Evolutionary conservation across 1,140 invertebrate genomes (phyloP).

Genomic region (Drosophila ficusphila): DNA sequence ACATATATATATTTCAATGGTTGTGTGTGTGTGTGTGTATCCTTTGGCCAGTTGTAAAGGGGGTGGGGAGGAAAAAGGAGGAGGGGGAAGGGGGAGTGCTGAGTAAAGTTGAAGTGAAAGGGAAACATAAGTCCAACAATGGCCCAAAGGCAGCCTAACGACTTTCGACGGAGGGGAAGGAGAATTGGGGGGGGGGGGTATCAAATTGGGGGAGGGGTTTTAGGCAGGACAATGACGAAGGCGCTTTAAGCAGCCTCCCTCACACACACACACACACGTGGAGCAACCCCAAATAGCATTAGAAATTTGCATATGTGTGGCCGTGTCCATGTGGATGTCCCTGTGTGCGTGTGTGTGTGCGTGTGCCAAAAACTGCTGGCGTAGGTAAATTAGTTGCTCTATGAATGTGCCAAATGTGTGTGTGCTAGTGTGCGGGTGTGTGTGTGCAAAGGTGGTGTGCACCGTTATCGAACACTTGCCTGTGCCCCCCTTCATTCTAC

Average conservation of each 20-base stretch:
- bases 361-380: conserved; percentile 71
- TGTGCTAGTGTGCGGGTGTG: conserved; percentile 25
- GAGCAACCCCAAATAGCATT: conserved; percentile 68
- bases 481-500: neutral
- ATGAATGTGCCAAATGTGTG: conserved; percentile 16
- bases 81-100: neutral
- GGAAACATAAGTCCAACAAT: conserved; percentile 73
- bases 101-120: conserved; percentile 58
- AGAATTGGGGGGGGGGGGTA: too few species aligned
- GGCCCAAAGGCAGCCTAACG: conserved; percentile 69
- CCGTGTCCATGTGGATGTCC: conserved; percentile 23
- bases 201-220: too few species aligned
- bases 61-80: neutral
- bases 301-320: conserved; percentile 73
- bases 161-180: conserved; percentile 21
- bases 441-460: conserved; percentile 43
- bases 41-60: conserved; percentile 11
- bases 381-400: conserved; percentile 76
- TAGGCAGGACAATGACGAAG: conserved; percentile 22
- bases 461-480: conserved; percentile 24
- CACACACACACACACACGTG: conserved; percentile 31
- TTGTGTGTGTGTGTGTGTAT: conserved; percentile 7
- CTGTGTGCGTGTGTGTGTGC: conserved; percentile 19
- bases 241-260: conserved; percentile 18
- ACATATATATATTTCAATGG: conserved; percentile 5